These are phyloP conservation scores for Notarius lentiginosus DNA, from an alignment of 2,113 vertebrate genomes.

Conservation along the genomic window DNA sequence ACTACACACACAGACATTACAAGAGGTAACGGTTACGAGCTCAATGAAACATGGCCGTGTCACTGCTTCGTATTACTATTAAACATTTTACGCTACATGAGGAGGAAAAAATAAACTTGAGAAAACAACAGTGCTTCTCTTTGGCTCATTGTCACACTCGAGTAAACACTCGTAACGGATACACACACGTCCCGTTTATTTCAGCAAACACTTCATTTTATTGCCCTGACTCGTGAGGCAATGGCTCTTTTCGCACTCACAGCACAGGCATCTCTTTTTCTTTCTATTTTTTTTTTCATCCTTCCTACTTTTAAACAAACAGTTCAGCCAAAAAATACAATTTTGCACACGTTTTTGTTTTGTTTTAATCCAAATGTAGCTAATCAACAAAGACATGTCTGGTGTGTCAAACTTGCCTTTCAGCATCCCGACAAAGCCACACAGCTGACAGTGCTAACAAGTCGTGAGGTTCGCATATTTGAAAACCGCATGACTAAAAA, in stretches of 20 bases:
- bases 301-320: not conserved
- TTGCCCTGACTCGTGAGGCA: constrained; percentile 5
- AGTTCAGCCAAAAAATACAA: not conserved
- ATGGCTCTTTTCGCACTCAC: not conserved
- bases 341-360: not conserved
- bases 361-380: not conserved
- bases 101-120: not conserved
- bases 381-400: not conserved
- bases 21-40: constrained; percentile 16
- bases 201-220: constrained; percentile 14
- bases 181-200: not conserved
- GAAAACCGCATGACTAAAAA: not conserved
- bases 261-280: not conserved
- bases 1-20: constrained; percentile 37
- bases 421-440: not conserved
- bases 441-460: not conserved
- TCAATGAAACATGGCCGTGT: constrained; percentile 1
- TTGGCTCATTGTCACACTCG: constrained; percentile 25
- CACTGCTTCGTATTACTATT: constrained; percentile 13
- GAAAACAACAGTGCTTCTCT: constrained; percentile 36
- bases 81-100: constrained; percentile 18
- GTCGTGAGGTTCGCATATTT: not conserved
- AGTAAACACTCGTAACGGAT: not conserved
- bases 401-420: not conserved
- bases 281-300: not conserved